phyloP scores from a whole-genome alignment of 2,113 vertebrate genomes.

The Madoqua kirkii region DNA sequence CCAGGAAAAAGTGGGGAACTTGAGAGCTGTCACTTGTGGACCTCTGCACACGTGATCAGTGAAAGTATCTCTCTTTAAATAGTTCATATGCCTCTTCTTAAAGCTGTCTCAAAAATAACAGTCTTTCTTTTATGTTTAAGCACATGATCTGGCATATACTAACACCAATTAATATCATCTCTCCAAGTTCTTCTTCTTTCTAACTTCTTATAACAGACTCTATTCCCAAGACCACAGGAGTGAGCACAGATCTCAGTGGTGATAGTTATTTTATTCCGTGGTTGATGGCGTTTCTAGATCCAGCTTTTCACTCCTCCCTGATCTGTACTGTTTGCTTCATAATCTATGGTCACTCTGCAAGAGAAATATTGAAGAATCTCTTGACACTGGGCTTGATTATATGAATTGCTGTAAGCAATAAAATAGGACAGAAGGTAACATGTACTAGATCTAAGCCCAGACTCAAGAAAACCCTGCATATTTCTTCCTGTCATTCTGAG shows the following conservation, averaged over 20 bases:
- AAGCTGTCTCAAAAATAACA: neutral
- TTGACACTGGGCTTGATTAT: neutral
- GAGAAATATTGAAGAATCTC: neutral
- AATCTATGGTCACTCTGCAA: neutral
- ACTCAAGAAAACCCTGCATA: accelerated
- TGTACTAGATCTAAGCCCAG: neutral
- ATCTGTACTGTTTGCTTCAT: neutral
- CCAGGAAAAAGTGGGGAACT: neutral
- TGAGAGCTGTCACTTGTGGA: neutral
- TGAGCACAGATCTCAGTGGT: neutral
- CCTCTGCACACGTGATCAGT: neutral
- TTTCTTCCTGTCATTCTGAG: neutral
- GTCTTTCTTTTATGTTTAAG: neutral
- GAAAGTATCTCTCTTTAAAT: neutral
- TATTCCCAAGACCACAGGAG: neutral
- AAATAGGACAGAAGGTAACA: neutral
- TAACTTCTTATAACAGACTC: neutral
- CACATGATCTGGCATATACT: neutral
- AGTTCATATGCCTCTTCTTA: neutral
- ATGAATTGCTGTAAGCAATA: neutral
- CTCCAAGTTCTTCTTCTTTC: neutral
- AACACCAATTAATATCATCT: neutral
- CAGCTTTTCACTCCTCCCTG: neutral
- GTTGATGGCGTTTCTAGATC: neutral
- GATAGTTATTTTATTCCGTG: neutral